These are phyloP conservation scores for Sander vitreus DNA, from an alignment of 2,113 vertebrate species.

Conservation along the genomic window DNA sequence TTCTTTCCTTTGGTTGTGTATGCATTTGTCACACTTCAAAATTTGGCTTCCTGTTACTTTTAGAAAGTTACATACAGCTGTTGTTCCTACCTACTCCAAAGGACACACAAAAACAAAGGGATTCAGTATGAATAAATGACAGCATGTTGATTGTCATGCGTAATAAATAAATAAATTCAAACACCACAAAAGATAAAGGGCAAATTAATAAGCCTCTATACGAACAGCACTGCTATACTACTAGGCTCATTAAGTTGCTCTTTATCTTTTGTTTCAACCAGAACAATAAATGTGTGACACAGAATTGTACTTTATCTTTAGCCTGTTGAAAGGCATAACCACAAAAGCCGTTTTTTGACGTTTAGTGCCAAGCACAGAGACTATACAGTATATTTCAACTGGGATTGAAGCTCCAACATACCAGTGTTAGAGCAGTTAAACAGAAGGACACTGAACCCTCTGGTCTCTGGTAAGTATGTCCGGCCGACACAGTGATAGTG, in stretches of 20 bases:
- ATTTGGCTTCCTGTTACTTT: neutral
- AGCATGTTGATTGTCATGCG: neutral
- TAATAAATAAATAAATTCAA: constrained; percentile 1
- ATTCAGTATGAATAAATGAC: neutral
- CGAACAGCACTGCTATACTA: neutral
- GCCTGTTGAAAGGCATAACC: neutral
- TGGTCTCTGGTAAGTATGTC: constrained; percentile 17
- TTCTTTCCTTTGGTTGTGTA: neutral
- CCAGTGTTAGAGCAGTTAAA: constrained; percentile 22
- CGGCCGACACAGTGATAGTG: neutral
- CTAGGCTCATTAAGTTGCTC: neutral
- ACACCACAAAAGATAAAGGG: neutral
- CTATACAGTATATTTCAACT: constrained; percentile 9
- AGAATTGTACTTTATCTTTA: constrained; percentile 1
- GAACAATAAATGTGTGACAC: neutral
- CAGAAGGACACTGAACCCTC: constrained; percentile 19
- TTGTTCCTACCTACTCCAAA: too few species aligned
- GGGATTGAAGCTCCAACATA: constrained; percentile 6
- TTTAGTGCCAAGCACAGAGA: neutral
- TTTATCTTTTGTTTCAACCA: constrained; percentile 24
- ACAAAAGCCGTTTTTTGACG: constrained; percentile 16
- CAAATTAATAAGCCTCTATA: neutral
- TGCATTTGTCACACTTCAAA: too few species aligned
- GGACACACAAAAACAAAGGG: neutral
- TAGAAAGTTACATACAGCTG: neutral